Evolutionary conservation across 1,140 invertebrate species (phyloP).

Genomic region (Caenorhabditis briggsae): DNA sequence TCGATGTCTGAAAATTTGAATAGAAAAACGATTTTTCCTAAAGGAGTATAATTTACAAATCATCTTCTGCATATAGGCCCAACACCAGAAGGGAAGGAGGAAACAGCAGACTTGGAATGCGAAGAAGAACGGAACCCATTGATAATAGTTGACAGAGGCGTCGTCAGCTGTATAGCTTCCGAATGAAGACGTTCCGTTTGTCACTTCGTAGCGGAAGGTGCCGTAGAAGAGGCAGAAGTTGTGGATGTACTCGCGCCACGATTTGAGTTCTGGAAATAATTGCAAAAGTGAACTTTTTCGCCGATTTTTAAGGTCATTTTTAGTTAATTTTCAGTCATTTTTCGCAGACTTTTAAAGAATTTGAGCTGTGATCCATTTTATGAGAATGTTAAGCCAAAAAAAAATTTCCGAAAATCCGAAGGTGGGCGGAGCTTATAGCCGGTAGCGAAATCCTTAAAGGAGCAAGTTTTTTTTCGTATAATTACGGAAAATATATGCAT

Average conservation of each 20-base stretch:
- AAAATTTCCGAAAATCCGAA: too few relatives aligned
- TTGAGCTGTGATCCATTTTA: background rate
- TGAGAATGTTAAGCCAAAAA: too few relatives aligned
- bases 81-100: conserved; percentile 42
- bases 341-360: background rate
- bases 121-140: conserved; percentile 51
- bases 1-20: conserved; percentile 24
- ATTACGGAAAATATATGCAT: too few relatives aligned
- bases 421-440: too few relatives aligned
- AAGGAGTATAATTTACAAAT: background rate
- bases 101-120: conserved; percentile 44
- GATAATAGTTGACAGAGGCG: conserved; percentile 37
- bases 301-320: conserved; percentile 12
- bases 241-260: conserved; percentile 37
- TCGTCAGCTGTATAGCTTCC: conserved; percentile 6
- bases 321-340: background rate
- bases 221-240: conserved; percentile 40
- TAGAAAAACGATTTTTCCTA: too few relatives aligned
- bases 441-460: too few relatives aligned
- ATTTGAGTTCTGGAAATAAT: conserved; percentile 3
- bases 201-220: conserved; percentile 13
- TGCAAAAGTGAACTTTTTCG: conserved; percentile 26
- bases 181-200: background rate
- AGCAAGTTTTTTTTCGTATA: too few relatives aligned
- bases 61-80: conserved; percentile 19